Conservation (phyloP, 2,113 vertebrate genomes). For the Balaeniceps rex region DNA sequence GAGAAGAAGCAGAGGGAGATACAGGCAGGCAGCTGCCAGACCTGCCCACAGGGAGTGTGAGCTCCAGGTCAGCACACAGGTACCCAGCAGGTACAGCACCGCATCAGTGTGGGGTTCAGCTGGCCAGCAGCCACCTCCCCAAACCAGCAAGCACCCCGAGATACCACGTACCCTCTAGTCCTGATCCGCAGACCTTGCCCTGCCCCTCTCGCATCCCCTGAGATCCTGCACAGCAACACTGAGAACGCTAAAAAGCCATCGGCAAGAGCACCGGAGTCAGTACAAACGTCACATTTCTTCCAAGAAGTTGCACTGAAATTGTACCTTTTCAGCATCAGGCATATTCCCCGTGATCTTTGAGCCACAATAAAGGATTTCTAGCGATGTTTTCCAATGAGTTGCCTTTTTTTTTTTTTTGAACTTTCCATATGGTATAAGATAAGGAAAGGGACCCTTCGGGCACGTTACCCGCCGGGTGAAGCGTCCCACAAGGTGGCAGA, state of each 20-base stretch:
- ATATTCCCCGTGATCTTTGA: rapidly evolving
- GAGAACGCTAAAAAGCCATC: neutral
- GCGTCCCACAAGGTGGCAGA: constrained; percentile 49
- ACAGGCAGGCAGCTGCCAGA: neutral
- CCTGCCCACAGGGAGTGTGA: rapidly evolving
- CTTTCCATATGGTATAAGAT: neutral
- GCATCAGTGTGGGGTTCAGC: rapidly evolving
- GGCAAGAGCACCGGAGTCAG: neutral
- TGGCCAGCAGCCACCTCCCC: neutral
- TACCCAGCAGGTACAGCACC: neutral
- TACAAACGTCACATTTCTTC: rapidly evolving
- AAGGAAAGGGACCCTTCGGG: neutral
- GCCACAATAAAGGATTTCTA: neutral
- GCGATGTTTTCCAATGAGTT: rapidly evolving
- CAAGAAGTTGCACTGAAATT: neutral
- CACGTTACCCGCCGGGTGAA: rapidly evolving
- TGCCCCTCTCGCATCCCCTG: rapidly evolving
- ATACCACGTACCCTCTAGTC: rapidly evolving
- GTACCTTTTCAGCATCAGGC: rapidly evolving
- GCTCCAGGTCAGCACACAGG: neutral
- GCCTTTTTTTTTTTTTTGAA: rapidly evolving
- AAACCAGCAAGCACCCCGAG: rapidly evolving
- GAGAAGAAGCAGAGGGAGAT: neutral
- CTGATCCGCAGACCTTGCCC: neutral
- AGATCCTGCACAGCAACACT: rapidly evolving